A percentile compares a stretch with the other conserved stretches of the same genome.
phyloP scores from a whole-genome alignment of 2,888 invertebrate genomes.

The Cryptophagus acutangulus region DNA sequence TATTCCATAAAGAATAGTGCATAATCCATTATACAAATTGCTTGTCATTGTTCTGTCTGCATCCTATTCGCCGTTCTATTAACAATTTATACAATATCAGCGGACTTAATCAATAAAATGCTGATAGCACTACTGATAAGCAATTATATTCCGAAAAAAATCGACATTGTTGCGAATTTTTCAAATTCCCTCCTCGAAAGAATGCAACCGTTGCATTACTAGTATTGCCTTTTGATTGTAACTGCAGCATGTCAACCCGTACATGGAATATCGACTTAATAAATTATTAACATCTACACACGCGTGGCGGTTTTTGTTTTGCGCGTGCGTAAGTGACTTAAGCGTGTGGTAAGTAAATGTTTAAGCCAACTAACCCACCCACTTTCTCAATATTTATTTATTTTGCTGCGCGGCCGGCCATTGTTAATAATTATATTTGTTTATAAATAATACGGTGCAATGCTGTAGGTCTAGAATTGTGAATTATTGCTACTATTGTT shows the following conservation, averaged over 20 bases:
- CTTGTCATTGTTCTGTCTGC: conserved; percentile 7
- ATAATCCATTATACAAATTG: conserved; percentile 5
- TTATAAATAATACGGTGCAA: neutral
- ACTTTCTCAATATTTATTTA: neutral
- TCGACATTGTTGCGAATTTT: too few relatives aligned
- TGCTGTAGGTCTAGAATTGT: conserved; percentile 1
- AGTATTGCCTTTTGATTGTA: conserved; percentile 32
- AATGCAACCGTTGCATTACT: too few relatives aligned
- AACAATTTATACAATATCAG: conserved; percentile 5
- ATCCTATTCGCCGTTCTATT: neutral
- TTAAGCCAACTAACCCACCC: conserved; percentile 3
- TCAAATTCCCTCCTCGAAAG: too few relatives aligned
- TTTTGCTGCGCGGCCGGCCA: too few relatives aligned
- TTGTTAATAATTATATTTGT: neutral
- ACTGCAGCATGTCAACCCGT: conserved; percentile 33
- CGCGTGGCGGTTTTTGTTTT: conserved; percentile 34
- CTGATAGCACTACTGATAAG: neutral
- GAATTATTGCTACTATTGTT: conserved; percentile 1
- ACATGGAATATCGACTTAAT: conserved; percentile 35
- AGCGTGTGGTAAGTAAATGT: too few relatives aligned
- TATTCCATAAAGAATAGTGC: conserved; percentile 6
- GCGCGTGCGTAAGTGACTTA: conserved; percentile 33
- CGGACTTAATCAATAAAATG: conserved; percentile 4
- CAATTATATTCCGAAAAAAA: too few relatives aligned
- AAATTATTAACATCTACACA: conserved; percentile 35